A percentile compares a stretch with the other conserved stretches of the same genome.
phyloP scores from a whole-genome alignment of 2,888 invertebrate species.

The Pyrrhosoma nymphula region DNA sequence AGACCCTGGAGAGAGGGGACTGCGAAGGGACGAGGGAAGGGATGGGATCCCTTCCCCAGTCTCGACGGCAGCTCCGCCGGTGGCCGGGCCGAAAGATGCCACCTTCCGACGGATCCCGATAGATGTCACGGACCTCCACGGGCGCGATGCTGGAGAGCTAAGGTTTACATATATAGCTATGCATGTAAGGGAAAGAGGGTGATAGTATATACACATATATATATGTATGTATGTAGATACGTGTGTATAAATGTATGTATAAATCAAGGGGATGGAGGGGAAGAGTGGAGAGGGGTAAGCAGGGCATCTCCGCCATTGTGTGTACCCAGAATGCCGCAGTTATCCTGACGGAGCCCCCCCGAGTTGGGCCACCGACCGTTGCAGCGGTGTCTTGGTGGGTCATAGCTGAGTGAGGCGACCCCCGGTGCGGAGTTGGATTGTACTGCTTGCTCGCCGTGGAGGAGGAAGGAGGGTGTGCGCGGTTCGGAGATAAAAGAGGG shows the following conservation, averaged over 20 bases:
- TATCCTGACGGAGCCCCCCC: conserved; percentile 35
- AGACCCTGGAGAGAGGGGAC: neutral
- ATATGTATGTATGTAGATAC: too few relatives aligned
- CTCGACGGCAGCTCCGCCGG: neutral
- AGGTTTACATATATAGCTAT: neutral
- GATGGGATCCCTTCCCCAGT: neutral
- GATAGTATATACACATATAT: neutral
- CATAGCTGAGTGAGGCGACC: conserved; percentile 18
- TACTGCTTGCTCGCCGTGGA: too few relatives aligned
- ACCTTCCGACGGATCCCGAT: neutral
- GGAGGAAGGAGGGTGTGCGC: neutral
- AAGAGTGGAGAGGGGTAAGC: neutral
- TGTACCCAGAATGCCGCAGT: conserved; percentile 66
- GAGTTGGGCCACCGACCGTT: conserved; percentile 38
- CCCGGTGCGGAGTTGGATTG: neutral
- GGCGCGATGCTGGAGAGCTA: neutral
- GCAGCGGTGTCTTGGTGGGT: conserved; percentile 52
- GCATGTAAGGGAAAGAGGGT: neutral
- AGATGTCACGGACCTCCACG: neutral
- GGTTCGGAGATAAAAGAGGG: neutral
- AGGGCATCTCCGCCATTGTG: conserved; percentile 56
- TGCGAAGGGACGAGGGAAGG: neutral
- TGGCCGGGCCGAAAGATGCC: neutral
- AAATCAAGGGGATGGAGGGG: neutral
- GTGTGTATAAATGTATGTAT: too few relatives aligned